These are phyloP conservation scores for Platichthys flesus DNA, from an alignment of 2,113 vertebrate species.

Conservation along the genomic window DNA sequence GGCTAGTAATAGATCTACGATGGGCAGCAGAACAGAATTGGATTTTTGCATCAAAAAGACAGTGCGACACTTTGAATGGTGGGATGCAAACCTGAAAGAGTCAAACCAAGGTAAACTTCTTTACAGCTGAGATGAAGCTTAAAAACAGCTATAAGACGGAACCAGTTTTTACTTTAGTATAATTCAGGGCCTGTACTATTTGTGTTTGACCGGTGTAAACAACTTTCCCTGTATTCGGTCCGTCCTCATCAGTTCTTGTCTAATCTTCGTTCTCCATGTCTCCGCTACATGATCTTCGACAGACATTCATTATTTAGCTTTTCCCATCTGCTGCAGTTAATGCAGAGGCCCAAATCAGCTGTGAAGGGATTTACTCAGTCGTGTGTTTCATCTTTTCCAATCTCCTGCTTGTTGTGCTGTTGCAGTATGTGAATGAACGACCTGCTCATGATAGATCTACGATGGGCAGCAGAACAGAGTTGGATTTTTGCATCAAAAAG, in stretches of 20 bases:
- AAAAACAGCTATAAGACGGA: no score
- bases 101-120: conserved; percentile 1
- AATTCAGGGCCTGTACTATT: no score
- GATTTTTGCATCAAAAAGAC: no score
- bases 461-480: conserved; percentile 12
- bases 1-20: background rate
- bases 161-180: no score
- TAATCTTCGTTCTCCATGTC: background rate
- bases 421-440: conserved; percentile 18
- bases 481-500: no score
- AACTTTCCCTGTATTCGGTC: no score
- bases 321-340: conserved; percentile 27
- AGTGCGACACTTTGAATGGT: background rate
- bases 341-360: conserved; percentile 38
- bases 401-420: conserved; percentile 23
- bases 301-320: conserved; percentile 25
- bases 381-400: conserved; percentile 28
- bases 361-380: conserved; percentile 38
- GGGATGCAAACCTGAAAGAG: conserved; percentile 23
- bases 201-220: no score
- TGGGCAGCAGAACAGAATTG: conserved; percentile 8
- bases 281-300: conserved; percentile 28
- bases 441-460: background rate
- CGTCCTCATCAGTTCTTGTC: no score
- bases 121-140: no score